These are phyloP conservation scores for Trididemnum clinides DNA, from an alignment of 23 tunicate genomes.

Conservation along the genomic window DNA sequence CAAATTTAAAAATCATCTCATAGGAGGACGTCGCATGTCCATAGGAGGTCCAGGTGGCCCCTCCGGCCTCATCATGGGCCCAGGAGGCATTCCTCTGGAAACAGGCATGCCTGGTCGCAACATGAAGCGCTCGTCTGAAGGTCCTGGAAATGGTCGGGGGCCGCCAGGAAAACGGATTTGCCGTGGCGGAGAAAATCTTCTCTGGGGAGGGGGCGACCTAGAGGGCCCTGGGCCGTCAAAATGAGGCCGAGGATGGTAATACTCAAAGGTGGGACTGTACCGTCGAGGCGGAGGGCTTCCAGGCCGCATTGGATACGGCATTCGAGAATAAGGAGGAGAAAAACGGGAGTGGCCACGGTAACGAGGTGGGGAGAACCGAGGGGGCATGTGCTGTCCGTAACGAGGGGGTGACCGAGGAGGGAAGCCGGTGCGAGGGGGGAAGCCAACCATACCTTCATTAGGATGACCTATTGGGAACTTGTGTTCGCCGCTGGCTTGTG, in stretches of 20 bases:
- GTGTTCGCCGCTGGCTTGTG: not conserved
- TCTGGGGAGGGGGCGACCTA: conserved; percentile 45
- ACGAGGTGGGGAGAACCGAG: conserved; percentile 43
- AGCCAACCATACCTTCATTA: conserved; percentile 13
- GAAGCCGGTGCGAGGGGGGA: conserved; percentile 14
- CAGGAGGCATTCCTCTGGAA: conserved; percentile 2
- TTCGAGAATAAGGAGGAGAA: conserved; percentile 41
- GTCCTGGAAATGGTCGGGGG: conserved; percentile 47
- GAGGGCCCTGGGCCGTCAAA: conserved; percentile 33
- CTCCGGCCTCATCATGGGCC: conserved; percentile 26
- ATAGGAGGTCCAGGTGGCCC: not conserved
- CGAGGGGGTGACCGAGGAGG: conserved; percentile 54
- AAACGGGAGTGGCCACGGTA: conserved; percentile 30
- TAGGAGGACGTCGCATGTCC: conserved; percentile 32
- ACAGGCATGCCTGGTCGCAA: conserved; percentile 1
- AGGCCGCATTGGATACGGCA: conserved; percentile 39
- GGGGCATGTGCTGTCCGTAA: conserved; percentile 22
- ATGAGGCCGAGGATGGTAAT: conserved; percentile 29
- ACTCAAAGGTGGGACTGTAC: conserved; percentile 47
- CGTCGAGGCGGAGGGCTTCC: conserved; percentile 54
- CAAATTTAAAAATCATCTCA: conserved; percentile 17
- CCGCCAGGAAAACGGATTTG: conserved; percentile 26
- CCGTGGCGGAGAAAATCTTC: conserved; percentile 48
- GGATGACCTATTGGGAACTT: conserved; percentile 13
- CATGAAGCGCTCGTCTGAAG: conserved; percentile 26